A percentile compares a stretch with the other conserved stretches of the same genome.
Evolutionary conservation across 2,888 invertebrate genomes (phyloP).

Genomic region (Trisateles emortualis): DNA sequence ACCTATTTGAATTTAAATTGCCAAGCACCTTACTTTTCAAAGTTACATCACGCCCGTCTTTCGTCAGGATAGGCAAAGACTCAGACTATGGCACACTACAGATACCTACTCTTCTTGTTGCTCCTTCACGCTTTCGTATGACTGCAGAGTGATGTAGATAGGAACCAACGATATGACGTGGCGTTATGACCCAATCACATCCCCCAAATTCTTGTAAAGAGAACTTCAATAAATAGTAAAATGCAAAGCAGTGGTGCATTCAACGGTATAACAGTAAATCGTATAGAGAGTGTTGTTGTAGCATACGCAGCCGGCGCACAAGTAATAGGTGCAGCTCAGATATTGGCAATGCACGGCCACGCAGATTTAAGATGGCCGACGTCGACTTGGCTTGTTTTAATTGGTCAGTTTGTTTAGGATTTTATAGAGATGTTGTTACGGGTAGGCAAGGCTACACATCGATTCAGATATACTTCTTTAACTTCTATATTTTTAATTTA

Average conservation of each 20-base stretch:
- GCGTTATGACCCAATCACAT: conserved; percentile 8
- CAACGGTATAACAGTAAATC: conserved; percentile 58
- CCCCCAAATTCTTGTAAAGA: conserved; percentile 6
- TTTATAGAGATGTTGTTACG: conserved; percentile 57
- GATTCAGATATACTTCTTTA: no score
- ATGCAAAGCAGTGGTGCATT: conserved; percentile 36
- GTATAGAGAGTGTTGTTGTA: conserved; percentile 41
- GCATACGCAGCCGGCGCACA: conserved; percentile 53
- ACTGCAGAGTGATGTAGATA: no score
- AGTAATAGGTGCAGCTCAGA: conserved; percentile 77
- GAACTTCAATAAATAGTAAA: conserved; percentile 19
- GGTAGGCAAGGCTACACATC: not conserved
- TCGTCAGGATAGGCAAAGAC: no score
- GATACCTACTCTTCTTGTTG: no score
- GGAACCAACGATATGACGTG: no score
- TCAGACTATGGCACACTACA: no score
- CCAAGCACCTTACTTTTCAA: no score
- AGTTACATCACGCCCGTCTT: no score
- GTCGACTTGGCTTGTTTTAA: conserved; percentile 85
- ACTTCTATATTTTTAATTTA: no score
- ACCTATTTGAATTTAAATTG: no score
- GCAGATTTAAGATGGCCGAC: conserved; percentile 85
- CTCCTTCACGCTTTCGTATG: no score
- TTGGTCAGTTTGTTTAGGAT: conserved; percentile 66
- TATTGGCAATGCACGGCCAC: conserved; percentile 82